phyloP scores from a whole-genome alignment of 2,888 invertebrate species.

The Lumbricus terrestris region DNA sequence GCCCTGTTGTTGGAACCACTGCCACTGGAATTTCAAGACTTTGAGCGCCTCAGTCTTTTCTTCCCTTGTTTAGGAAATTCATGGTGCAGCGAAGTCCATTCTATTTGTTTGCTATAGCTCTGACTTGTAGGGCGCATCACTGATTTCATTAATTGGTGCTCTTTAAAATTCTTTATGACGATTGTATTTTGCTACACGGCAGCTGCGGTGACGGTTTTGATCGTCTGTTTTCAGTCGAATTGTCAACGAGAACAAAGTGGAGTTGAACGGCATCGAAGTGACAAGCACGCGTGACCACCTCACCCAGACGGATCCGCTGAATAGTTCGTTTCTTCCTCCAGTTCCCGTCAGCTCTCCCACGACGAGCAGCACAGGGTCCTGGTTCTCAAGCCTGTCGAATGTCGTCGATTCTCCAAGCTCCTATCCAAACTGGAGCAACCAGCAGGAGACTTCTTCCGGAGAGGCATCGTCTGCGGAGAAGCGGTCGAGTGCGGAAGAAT shows the following conservation, averaged over 20 bases:
- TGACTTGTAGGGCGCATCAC: too few relatives aligned
- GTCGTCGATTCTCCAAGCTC: slow-evolving; percentile 26
- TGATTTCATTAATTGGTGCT: too few relatives aligned
- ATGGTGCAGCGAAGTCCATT: too few relatives aligned
- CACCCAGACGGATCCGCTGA: background rate
- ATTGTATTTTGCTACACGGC: too few relatives aligned
- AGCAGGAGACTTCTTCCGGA: background rate
- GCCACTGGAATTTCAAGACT: too few relatives aligned
- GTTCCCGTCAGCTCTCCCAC: background rate
- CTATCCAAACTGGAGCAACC: slow-evolving; percentile 29
- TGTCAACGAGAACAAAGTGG: slow-evolving; percentile 24
- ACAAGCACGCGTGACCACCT: background rate
- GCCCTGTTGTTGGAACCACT: too few relatives aligned
- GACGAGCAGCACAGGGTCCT: slow-evolving; percentile 19
- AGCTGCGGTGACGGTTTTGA: background rate
- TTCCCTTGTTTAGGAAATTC: too few relatives aligned
- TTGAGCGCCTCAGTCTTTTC: too few relatives aligned
- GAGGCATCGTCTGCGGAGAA: background rate
- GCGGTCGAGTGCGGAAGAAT: background rate
- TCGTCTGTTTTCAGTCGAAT: slow-evolving; percentile 27
- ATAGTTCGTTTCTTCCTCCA: background rate
- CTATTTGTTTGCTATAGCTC: too few relatives aligned
- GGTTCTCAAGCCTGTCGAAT: slow-evolving; percentile 25
- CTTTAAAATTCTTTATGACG: too few relatives aligned
- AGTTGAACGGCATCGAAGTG: slow-evolving; percentile 28